Conservation (phyloP, 1,140 invertebrate species). For the Penaeus vannamei region DNA sequence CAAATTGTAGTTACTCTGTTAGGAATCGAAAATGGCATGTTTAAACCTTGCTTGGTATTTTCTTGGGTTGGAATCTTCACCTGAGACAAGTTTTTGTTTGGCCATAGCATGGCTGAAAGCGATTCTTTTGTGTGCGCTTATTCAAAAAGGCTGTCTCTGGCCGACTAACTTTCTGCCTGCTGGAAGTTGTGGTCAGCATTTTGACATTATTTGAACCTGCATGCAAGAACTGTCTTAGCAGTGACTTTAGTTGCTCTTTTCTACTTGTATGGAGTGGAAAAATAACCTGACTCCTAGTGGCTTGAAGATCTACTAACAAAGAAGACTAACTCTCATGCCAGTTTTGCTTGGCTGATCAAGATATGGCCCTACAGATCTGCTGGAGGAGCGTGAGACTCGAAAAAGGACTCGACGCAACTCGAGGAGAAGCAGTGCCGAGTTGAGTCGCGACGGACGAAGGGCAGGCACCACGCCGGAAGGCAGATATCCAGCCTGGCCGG, state of each 20-base stretch:
- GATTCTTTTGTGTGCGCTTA: conserved; percentile 18
- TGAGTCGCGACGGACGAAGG: conserved; percentile 47
- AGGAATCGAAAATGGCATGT: conserved; percentile 46
- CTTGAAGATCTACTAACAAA: conserved; percentile 52
- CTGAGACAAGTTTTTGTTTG: conserved; percentile 4
- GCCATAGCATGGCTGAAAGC: conserved; percentile 36
- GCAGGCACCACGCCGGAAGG: not conserved
- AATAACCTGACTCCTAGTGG: conserved; percentile 12
- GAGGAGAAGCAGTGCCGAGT: conserved; percentile 57
- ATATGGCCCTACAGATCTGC: conserved; percentile 68
- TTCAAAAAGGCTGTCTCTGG: conserved; percentile 40
- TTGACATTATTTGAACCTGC: conserved; percentile 31
- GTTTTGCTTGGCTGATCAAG: conserved; percentile 44
- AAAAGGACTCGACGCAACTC: conserved; percentile 65
- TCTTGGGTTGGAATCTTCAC: conserved; percentile 30
- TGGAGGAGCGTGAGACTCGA: conserved; percentile 65
- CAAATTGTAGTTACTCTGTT: conserved; percentile 26
- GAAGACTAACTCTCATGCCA: conserved; percentile 43
- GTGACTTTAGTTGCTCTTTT: conserved; percentile 34
- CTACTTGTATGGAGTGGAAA: conserved; percentile 19
- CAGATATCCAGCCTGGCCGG: conserved; percentile 19
- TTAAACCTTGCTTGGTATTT: conserved; percentile 37
- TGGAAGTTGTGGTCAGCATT: conserved; percentile 28
- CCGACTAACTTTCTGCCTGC: conserved; percentile 21
- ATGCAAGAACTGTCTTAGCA: conserved; percentile 47